phyloP scores from a whole-genome alignment of 1,140 invertebrate species.

The Fragariocoptes setiger region DNA sequence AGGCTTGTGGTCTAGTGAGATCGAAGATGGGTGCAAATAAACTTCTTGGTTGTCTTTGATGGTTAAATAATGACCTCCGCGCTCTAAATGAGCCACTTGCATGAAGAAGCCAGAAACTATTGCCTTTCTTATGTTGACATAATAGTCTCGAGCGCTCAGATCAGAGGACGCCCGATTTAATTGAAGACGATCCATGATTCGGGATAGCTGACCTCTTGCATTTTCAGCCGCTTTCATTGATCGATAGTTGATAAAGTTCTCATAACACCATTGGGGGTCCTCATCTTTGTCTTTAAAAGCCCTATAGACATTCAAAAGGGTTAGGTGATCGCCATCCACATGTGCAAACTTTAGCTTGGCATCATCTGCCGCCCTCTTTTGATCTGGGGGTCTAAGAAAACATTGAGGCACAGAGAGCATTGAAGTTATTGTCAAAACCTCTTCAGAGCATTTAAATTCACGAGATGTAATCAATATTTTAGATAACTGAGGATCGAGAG shows the following conservation, averaged over 20 bases:
- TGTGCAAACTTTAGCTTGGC: conserved; percentile 97
- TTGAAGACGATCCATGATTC: conserved; percentile 71
- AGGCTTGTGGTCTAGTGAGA: conserved; percentile 94
- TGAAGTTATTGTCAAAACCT: conserved; percentile 89
- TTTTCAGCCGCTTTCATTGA: conserved; percentile 77
- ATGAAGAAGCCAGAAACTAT: conserved; percentile 94
- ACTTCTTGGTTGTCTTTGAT: conserved; percentile 98
- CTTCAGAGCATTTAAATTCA: conserved; percentile 95
- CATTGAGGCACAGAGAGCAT: conserved; percentile 99
- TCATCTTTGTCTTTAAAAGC: conserved; percentile 63
- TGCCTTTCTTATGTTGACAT: conserved; percentile 91
- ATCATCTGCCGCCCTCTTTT: conserved; percentile 94
- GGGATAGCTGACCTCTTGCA: conserved; percentile 41
- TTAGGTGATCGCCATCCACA: conserved; percentile 92
- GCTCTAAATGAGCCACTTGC: conserved; percentile 89
- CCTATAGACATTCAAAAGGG: conserved; percentile 76
- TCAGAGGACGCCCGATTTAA: conserved; percentile 81
- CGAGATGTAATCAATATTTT: conserved; percentile 89
- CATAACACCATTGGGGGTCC: conserved; percentile 91
- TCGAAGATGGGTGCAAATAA: conserved; percentile 87
- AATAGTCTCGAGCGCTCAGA: conserved; percentile 92
- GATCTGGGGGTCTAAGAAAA: conserved; percentile 92
- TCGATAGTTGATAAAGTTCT: conserved; percentile 95
- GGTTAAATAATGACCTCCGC: conserved; percentile 83
- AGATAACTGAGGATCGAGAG: conserved; percentile 86